A percentile compares a stretch with the other conserved stretches of the same genome.
Conservation (phyloP, 2,888 invertebrate genomes). For the Syritta pipiens region DNA sequence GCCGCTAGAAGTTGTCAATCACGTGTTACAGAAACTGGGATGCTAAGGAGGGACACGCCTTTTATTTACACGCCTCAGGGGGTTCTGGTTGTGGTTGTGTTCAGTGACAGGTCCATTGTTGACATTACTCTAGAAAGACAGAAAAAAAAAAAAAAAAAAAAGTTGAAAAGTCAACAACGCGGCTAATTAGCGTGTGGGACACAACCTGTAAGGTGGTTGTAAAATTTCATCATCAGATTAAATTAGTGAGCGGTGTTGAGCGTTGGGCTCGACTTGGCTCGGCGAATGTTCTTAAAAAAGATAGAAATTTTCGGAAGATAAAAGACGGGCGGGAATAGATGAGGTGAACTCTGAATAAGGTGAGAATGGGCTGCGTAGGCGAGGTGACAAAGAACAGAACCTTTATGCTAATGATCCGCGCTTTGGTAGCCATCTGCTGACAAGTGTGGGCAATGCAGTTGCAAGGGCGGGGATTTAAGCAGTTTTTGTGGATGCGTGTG, state of each 20-base stretch:
- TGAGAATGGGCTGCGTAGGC: too few species aligned
- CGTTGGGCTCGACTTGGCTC: background rate
- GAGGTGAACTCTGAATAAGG: too few species aligned
- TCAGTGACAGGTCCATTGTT: constrained; percentile 32
- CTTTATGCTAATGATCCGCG: too few species aligned
- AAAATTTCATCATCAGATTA: constrained; percentile 36
- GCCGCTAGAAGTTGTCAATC: constrained; percentile 42
- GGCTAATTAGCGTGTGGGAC: constrained; percentile 38
- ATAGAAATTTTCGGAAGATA: too few species aligned
- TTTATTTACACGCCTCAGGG: background rate
- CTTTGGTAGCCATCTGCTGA: too few species aligned
- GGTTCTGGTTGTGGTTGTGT: background rate
- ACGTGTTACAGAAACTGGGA: constrained; percentile 25
- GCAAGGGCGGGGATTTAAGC: too few species aligned
- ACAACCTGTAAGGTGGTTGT: constrained; percentile 26
- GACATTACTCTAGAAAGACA: constrained; percentile 31
- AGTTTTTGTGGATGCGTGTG: too few species aligned
- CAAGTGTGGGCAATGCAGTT: too few species aligned
- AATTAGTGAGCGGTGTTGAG: constrained; percentile 32
- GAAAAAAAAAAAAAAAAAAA: background rate
- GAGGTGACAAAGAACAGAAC: too few species aligned
- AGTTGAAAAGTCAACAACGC: background rate
- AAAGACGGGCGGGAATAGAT: too few species aligned
- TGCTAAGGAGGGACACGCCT: constrained; percentile 1
- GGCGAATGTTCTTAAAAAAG: too few species aligned